A percentile compares a stretch with the other conserved stretches of the same genome.
Conservation (phyloP, 92 coral and sea anemone genomes). For the Phymanthus crucifer region DNA sequence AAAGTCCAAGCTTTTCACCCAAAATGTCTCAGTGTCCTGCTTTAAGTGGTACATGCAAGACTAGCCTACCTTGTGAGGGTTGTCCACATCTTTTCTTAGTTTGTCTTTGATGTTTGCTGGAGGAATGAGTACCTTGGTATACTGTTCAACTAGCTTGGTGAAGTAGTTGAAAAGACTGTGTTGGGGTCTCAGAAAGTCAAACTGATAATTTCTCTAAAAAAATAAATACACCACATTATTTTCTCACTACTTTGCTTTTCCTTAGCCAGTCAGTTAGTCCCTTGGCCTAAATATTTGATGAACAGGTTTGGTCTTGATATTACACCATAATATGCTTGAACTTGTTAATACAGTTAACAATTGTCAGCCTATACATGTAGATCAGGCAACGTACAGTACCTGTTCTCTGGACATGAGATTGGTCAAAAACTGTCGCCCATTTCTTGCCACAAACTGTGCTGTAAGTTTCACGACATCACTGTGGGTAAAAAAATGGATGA, state of each 20-base stretch:
- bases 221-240: too few species aligned
- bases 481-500: not conserved
- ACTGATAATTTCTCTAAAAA: conserved; percentile 91
- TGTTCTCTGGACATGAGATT: conserved; percentile 94
- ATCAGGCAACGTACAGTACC: conserved; percentile 44
- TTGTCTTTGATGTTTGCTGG: conserved; percentile 79
- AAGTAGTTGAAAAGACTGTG: conserved; percentile 98
- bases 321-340: too few species aligned
- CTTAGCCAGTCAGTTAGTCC: too few species aligned
- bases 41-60: too few species aligned
- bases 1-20: too few species aligned
- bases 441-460: conserved; percentile 98
- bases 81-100: conserved; percentile 60
- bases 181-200: conserved; percentile 94
- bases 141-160: conserved; percentile 95
- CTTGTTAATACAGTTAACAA: not conserved
- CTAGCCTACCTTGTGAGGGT: conserved; percentile 85
- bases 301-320: too few species aligned
- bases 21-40: too few species aligned
- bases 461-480: conserved; percentile 92
- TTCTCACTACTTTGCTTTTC: too few species aligned
- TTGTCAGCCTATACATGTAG: not conserved
- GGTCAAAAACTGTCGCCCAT: conserved; percentile 92
- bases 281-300: too few species aligned
- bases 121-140: conserved; percentile 95